Conservation (phyloP, 2,888 invertebrate species). For the Belgica antarctica region DNA sequence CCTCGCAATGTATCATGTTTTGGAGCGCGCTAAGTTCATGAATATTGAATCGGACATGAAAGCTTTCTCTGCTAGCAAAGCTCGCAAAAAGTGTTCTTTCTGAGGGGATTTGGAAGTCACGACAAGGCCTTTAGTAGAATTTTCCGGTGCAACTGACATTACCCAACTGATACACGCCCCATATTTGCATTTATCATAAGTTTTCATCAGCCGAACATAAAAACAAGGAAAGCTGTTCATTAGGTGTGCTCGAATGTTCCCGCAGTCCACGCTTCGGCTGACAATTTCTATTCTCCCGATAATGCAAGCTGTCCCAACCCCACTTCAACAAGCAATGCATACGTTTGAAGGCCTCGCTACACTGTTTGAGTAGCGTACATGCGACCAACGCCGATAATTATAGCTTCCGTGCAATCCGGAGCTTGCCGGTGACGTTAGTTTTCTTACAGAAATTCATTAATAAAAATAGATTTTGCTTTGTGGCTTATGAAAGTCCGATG, state of each 20-base stretch:
- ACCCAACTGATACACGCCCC: too few species aligned
- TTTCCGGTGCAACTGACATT: too few species aligned
- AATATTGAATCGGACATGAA: too few species aligned
- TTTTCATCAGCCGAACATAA: neutral
- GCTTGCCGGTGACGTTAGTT: neutral
- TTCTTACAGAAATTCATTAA: neutral
- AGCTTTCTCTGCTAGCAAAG: too few species aligned
- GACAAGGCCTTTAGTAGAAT: too few species aligned
- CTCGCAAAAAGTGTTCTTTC: too few species aligned
- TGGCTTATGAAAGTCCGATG: neutral
- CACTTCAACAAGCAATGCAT: neutral
- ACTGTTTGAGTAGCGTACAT: slow-evolving; percentile 14
- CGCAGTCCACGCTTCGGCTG: neutral
- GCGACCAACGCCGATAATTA: slow-evolving; percentile 18
- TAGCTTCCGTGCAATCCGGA: slow-evolving; percentile 1
- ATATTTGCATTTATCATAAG: neutral
- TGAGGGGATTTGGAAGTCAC: too few species aligned
- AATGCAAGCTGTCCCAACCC: neutral
- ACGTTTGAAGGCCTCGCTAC: neutral
- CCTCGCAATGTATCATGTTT: neutral
- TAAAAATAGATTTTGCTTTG: neutral
- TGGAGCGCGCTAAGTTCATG: neutral
- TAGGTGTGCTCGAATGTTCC: neutral
- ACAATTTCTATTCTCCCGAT: neutral
- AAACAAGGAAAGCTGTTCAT: neutral